Evolutionary conservation across 2,888 invertebrate genomes (phyloP).

Genomic region (Leptopterna dolabrata): DNA sequence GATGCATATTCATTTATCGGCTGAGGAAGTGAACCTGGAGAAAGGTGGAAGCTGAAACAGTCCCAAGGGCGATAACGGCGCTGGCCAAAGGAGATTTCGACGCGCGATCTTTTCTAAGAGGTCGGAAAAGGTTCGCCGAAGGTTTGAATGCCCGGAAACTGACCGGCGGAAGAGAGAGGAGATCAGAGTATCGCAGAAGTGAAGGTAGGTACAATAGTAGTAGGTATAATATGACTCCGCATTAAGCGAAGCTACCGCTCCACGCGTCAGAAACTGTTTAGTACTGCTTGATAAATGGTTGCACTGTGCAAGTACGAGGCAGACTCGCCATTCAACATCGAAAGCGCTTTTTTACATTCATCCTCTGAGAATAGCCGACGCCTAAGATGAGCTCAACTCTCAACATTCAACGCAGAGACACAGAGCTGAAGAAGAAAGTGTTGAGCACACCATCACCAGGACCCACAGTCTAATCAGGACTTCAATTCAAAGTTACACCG

Average conservation of each 20-base stretch:
- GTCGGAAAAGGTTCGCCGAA: background rate
- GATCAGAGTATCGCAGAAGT: background rate
- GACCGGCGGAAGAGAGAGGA: background rate
- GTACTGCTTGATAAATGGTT: background rate
- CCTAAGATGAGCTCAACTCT: too few species aligned
- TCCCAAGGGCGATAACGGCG: background rate
- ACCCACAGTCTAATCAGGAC: too few species aligned
- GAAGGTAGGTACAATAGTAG: too few species aligned
- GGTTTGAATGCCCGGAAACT: slow-evolving; percentile 37
- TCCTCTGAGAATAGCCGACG: too few species aligned
- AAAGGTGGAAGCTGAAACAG: background rate
- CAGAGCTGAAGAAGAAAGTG: too few species aligned
- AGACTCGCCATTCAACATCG: background rate
- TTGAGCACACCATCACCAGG: too few species aligned
- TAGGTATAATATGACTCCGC: background rate
- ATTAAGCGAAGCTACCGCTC: background rate
- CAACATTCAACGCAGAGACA: too few species aligned
- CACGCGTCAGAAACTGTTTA: background rate
- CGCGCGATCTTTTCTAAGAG: slow-evolving; percentile 9
- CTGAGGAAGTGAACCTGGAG: background rate
- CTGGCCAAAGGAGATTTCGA: background rate
- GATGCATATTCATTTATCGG: slow-evolving; percentile 1
- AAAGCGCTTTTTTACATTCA: background rate
- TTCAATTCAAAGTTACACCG: too few species aligned
- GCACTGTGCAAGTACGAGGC: background rate